These are phyloP conservation scores for Clusia tigrina DNA, from an alignment of 2,888 invertebrate species.

Conservation along the genomic window DNA sequence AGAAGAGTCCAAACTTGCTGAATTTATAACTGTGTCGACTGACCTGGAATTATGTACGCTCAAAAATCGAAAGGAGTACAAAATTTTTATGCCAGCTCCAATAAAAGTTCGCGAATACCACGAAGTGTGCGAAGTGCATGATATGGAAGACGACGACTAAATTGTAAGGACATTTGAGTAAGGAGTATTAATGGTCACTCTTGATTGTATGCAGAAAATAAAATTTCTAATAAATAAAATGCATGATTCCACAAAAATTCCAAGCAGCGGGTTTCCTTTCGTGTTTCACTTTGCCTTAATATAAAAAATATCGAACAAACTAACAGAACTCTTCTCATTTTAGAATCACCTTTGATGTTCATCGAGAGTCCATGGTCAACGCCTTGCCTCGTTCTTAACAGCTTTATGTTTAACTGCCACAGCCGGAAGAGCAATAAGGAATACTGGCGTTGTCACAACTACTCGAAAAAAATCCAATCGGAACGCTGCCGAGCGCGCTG, in stretches of 20 bases:
- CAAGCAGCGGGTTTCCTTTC: no score
- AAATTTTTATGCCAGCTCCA: slow-evolving; percentile 57
- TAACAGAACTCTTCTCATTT: slow-evolving; percentile 20
- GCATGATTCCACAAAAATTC: no score
- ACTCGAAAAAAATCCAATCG: slow-evolving; percentile 61
- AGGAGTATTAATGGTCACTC: no score
- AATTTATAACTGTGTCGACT: slow-evolving; percentile 54
- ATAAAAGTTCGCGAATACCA: not conserved
- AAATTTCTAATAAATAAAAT: no score
- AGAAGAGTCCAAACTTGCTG: slow-evolving; percentile 56
- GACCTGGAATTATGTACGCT: slow-evolving; percentile 56
- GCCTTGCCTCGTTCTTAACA: slow-evolving; percentile 61
- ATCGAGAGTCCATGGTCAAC: slow-evolving; percentile 65
- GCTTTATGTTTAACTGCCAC: slow-evolving; percentile 63
- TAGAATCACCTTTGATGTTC: slow-evolving; percentile 58
- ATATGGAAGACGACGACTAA: slow-evolving; percentile 17
- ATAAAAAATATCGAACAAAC: not conserved
- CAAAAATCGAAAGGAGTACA: slow-evolving; percentile 58
- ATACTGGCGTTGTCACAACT: slow-evolving; percentile 65
- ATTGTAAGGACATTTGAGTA: not conserved
- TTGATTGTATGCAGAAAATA: not conserved
- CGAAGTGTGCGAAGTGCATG: slow-evolving; percentile 12
- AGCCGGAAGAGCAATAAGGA: slow-evolving; percentile 63
- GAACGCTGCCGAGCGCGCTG: slow-evolving; percentile 63
- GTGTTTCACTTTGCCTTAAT: not conserved